Conservation (phyloP, 2,888 invertebrate genomes). For the Chrysotoxum bicinctum region DNA sequence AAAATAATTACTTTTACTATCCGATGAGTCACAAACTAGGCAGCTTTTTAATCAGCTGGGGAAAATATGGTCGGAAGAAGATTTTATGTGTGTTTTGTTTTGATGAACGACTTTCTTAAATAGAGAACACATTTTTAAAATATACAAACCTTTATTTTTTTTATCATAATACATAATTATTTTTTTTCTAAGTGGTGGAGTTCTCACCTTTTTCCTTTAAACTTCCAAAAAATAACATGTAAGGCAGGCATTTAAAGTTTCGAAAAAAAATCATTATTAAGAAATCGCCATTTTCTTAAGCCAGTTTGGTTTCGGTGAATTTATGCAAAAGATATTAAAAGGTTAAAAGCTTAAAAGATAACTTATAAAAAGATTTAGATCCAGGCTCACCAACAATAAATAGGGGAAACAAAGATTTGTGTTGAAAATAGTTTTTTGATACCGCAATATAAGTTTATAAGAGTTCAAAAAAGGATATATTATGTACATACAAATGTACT, state of each 20-base stretch:
- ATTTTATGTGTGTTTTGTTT: not conserved
- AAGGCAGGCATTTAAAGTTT: not conserved
- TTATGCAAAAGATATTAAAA: not conserved
- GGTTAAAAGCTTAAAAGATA: not conserved
- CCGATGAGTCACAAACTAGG: slow-evolving; percentile 5
- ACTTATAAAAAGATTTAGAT: not conserved
- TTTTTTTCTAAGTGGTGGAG: not conserved
- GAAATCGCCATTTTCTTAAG: not conserved
- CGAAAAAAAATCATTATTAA: not conserved
- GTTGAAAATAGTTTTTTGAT: too few species aligned
- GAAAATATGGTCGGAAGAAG: not conserved
- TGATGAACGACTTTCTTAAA: not conserved
- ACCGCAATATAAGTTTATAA: too few species aligned
- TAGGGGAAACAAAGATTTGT: fast-evolving
- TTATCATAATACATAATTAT: not conserved
- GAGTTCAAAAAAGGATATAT: too few species aligned
- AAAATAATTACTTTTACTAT: slow-evolving; percentile 7
- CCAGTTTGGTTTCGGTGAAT: not conserved
- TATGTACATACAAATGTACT: too few species aligned
- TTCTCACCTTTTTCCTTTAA: not conserved
- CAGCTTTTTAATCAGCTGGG: slow-evolving; percentile 26
- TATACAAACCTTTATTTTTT: not conserved
- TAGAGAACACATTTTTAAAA: not conserved
- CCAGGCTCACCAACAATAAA: not conserved
- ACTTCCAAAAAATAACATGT: not conserved